Conservation (phyloP, 2,797 vertebrate genomes). For the Buceros bicornis region DNA sequence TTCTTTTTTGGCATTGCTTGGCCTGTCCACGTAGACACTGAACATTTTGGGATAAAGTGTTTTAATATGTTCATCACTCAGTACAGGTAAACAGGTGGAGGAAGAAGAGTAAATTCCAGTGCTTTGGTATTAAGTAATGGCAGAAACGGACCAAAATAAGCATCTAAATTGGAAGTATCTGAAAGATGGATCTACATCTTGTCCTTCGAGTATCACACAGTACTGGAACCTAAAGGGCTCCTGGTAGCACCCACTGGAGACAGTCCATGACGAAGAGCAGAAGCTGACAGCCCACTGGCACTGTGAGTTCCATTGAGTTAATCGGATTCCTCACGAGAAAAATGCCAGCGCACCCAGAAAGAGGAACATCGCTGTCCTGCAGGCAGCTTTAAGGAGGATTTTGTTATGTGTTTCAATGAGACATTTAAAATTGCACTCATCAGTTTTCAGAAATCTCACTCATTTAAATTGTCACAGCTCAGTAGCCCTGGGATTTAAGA, state of each 20-base stretch:
- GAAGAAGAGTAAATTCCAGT: neutral
- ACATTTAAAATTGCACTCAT: slow-evolving; percentile 76
- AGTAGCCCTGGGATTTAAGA: slow-evolving; percentile 68
- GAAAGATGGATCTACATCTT: neutral
- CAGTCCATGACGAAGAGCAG: neutral
- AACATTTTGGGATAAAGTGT: neutral
- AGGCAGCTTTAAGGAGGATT: slow-evolving; percentile 67
- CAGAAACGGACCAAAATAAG: too few relatives aligned
- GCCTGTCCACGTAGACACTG: neutral
- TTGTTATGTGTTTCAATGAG: slow-evolving; percentile 54
- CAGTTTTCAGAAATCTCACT: slow-evolving; percentile 72
- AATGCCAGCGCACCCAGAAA: neutral
- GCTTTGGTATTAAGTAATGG: too few relatives aligned
- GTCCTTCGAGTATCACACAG: neutral
- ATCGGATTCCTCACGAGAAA: slow-evolving; percentile 23
- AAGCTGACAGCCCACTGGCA: neutral
- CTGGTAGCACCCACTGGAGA: neutral
- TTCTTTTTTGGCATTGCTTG: neutral
- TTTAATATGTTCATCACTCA: neutral
- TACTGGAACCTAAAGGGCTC: neutral
- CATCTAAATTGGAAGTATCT: neutral
- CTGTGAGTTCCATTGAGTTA: neutral
- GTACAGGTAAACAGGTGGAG: neutral
- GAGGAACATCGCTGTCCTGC: slow-evolving; percentile 29
- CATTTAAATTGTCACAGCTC: slow-evolving; percentile 77